phyloP scores from a whole-genome alignment of 2,888 invertebrate species.

The Tyria jacobaeae region DNA sequence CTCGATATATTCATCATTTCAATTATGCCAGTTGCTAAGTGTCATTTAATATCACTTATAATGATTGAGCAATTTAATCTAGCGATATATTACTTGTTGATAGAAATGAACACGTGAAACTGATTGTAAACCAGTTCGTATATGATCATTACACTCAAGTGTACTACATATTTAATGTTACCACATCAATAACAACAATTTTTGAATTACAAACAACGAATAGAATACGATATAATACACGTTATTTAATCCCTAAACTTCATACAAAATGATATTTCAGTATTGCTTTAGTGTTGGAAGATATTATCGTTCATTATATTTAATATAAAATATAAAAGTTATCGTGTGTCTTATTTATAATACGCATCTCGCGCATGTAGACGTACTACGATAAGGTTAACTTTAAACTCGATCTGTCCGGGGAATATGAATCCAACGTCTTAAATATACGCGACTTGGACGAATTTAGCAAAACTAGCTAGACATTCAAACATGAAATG shows the following conservation, averaged over 20 bases:
- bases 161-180: slow-evolving; percentile 37
- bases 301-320: slow-evolving; percentile 55
- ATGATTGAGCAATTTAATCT: slow-evolving; percentile 49
- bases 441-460: slow-evolving; percentile 25
- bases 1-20: slow-evolving; percentile 1
- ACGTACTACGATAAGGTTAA: slow-evolving; percentile 16
- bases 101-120: slow-evolving; percentile 17
- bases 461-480: slow-evolving; percentile 8
- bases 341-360: slow-evolving; percentile 24
- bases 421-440: slow-evolving; percentile 53
- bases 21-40: slow-evolving; percentile 1
- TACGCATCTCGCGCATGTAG: slow-evolving; percentile 11
- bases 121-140: slow-evolving; percentile 9
- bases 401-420: slow-evolving; percentile 46
- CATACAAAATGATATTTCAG: slow-evolving; percentile 72
- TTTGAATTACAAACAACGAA: slow-evolving; percentile 39
- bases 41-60: slow-evolving; percentile 15
- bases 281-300: slow-evolving; percentile 79
- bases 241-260: slow-evolving; percentile 52
- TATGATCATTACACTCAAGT: slow-evolving; percentile 19
- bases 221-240: slow-evolving; percentile 36
- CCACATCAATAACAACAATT: slow-evolving; percentile 38
- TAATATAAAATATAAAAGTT: slow-evolving; percentile 45
- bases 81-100: slow-evolving; percentile 19
- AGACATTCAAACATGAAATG: slow-evolving; percentile 15